Evolutionary conservation across 2,888 invertebrate species (phyloP).

Genomic region (Diogma glabrata): DNA sequence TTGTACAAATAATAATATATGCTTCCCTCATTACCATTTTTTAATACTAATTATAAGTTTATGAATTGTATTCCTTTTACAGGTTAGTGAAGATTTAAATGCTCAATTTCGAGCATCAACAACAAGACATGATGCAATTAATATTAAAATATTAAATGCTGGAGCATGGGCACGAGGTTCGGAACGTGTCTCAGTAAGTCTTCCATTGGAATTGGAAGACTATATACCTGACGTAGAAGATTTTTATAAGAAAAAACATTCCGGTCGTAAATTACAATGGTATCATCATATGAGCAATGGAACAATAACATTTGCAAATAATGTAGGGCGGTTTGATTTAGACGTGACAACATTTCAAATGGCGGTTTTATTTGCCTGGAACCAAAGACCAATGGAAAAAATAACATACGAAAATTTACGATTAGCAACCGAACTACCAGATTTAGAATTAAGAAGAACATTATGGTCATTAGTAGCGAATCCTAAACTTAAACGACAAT

Average conservation of each 20-base stretch:
- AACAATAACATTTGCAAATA: conserved; percentile 89
- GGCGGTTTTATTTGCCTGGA: conserved; percentile 99
- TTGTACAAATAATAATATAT: too few relatives aligned
- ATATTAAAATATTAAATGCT: conserved; percentile 96
- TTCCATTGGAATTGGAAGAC: conserved; percentile 95
- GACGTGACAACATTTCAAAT: conserved; percentile 99
- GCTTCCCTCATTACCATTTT: conserved; percentile 5
- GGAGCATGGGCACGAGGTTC: conserved; percentile 95
- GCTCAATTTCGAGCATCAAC: conserved; percentile 80
- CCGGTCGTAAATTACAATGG: conserved; percentile 96
- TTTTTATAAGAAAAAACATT: conserved; percentile 95
- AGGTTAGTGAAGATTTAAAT: conserved; percentile 85
- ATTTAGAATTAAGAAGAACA: conserved; percentile 88
- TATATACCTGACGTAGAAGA: conserved; percentile 99
- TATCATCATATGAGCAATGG: conserved; percentile 99
- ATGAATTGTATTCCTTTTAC: background rate
- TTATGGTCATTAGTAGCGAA: conserved; percentile 93
- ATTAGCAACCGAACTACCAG: conserved; percentile 91
- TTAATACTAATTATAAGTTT: background rate
- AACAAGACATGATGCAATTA: conserved; percentile 75
- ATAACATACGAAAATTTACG: conserved; percentile 94
- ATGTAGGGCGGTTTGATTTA: conserved; percentile 86
- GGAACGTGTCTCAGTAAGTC: conserved; percentile 87
- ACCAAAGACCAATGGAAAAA: conserved; percentile 84
- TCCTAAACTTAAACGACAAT: conserved; percentile 90